Evolutionary conservation across 1,140 invertebrate species (phyloP).

Genomic region (Hylaeus volcanicus): DNA sequence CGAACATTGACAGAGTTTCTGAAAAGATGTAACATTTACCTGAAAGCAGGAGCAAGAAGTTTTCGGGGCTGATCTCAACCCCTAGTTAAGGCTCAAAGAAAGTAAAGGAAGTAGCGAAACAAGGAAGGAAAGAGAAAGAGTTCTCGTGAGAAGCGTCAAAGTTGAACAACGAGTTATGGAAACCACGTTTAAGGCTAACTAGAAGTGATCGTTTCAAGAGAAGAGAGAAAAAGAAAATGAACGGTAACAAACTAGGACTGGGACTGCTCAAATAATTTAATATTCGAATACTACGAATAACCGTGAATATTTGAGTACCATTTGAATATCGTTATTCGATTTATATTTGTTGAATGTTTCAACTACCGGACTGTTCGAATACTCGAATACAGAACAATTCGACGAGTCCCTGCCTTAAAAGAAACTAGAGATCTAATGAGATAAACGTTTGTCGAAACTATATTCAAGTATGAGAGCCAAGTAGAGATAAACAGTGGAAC

Average conservation of each 20-base stretch:
- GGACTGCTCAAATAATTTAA: too few relatives aligned
- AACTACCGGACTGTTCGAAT: too few relatives aligned
- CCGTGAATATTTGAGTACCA: too few relatives aligned
- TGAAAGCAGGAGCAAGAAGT: constrained; percentile 44
- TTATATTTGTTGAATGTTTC: too few relatives aligned
- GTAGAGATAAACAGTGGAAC: constrained; percentile 11
- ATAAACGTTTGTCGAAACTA: constrained; percentile 10
- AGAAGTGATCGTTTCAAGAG: background rate
- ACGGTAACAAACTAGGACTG: too few relatives aligned
- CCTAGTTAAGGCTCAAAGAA: constrained; percentile 19
- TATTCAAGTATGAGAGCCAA: constrained; percentile 25
- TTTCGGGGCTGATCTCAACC: constrained; percentile 21
- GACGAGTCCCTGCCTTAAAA: background rate
- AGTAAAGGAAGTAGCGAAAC: constrained; percentile 9
- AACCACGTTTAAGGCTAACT: background rate
- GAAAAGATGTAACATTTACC: constrained; percentile 54
- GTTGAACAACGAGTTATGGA: background rate
- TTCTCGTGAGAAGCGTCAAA: constrained; percentile 8
- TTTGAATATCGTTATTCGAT: too few relatives aligned
- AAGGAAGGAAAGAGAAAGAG: background rate
- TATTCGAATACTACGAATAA: too few relatives aligned
- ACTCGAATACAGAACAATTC: too few relatives aligned
- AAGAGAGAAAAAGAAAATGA: background rate
- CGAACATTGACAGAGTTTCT: constrained; percentile 22
- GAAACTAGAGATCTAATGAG: constrained; percentile 29